phyloP scores from a whole-genome alignment of 2,797 vertebrate species.

The Falco berigora region DNA sequence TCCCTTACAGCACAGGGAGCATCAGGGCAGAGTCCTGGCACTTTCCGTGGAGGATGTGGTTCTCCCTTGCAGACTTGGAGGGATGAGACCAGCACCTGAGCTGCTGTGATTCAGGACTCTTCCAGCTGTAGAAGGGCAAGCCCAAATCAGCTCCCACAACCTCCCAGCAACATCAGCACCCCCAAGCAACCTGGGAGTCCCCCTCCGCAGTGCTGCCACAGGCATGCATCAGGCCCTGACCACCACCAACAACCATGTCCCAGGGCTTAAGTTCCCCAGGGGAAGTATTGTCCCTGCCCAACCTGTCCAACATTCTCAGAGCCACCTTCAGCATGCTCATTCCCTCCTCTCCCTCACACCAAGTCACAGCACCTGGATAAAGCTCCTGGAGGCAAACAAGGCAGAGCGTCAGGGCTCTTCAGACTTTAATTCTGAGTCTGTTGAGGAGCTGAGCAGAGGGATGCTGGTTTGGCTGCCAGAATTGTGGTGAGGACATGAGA shows the following conservation, averaged over 20 bases:
- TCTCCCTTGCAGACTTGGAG: background rate
- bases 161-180: background rate
- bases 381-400: background rate
- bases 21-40: background rate
- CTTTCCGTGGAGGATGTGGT: background rate
- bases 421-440: background rate
- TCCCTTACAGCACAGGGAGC: background rate
- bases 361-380: background rate
- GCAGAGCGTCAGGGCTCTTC: background rate
- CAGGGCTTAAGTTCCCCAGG: background rate
- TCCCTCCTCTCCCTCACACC: background rate
- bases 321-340: background rate
- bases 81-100: background rate
- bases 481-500: background rate
- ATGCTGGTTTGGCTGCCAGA: background rate
- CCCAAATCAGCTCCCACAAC: background rate
- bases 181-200: background rate
- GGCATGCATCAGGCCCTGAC: background rate
- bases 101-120: background rate
- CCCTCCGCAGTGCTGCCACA: background rate
- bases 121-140: background rate
- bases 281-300: background rate
- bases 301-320: background rate
- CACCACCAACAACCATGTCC: background rate
- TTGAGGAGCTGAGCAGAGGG: background rate